phyloP scores from a whole-genome alignment of 2,888 invertebrate genomes.

The Isoperla grammatica region DNA sequence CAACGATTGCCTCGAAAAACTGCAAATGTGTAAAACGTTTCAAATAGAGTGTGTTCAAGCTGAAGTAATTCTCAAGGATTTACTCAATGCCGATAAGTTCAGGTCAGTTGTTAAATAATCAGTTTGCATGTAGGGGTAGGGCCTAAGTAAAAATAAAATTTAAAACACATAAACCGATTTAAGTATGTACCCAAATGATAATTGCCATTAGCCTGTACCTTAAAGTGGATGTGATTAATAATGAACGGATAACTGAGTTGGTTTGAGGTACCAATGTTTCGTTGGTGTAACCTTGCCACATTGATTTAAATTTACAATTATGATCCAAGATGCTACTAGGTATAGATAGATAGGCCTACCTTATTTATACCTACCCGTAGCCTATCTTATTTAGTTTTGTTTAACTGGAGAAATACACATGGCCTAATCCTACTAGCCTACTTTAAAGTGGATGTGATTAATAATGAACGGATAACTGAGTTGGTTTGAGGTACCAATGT shows the following conservation, averaged over 20 bases:
- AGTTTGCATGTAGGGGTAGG: background rate
- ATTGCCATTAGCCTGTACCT: no score
- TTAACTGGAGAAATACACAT: no score
- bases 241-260: slow-evolving; percentile 4
- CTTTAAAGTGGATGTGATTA: slow-evolving; percentile 4
- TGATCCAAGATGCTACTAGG: background rate
- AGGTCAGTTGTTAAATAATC: slow-evolving; percentile 6
- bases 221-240: slow-evolving; percentile 4
- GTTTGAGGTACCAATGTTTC: slow-evolving; percentile 3
- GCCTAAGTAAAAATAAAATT: no score
- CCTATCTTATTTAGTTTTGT: no score
- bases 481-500: slow-evolving; percentile 5
- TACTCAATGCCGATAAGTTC: slow-evolving; percentile 4
- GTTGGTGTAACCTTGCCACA: slow-evolving; percentile 6
- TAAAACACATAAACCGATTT: no score
- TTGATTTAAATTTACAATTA: slow-evolving; percentile 1
- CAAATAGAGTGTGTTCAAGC: slow-evolving; percentile 6
- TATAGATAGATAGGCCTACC: no score
- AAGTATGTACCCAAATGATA: no score
- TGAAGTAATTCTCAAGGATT: slow-evolving; percentile 13
- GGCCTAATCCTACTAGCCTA: no score
- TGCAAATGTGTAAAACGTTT: slow-evolving; percentile 16
- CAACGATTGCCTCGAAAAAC: slow-evolving; percentile 6
- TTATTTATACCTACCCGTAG: no score
- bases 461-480: slow-evolving; percentile 3